A percentile compares a stretch with the other conserved stretches of the same genome.
phyloP scores from a whole-genome alignment of 2,113 vertebrate genomes.

The Oryzias curvinotus region DNA sequence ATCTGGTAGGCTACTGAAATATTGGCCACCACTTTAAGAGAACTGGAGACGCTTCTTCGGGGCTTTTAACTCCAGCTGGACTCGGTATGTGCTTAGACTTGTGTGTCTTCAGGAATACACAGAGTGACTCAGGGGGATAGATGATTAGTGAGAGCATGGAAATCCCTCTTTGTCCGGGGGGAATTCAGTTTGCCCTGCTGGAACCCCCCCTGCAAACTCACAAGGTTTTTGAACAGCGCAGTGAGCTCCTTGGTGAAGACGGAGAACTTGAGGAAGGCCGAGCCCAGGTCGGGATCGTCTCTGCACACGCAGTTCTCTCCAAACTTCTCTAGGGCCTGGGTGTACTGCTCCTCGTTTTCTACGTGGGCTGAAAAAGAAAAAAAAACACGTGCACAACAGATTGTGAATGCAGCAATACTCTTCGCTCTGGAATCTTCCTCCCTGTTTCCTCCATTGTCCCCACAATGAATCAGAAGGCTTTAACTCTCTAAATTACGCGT shows the following conservation, averaged over 20 bases:
- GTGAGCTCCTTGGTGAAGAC: slow-evolving; percentile 99
- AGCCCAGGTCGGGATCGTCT: slow-evolving; percentile 96
- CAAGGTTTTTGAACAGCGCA: slow-evolving; percentile 98
- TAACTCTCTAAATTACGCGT: too few relatives aligned
- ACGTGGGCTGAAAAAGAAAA: slow-evolving; percentile 84
- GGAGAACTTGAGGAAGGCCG: slow-evolving; percentile 96
- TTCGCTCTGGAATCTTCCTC: neutral
- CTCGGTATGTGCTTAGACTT: neutral
- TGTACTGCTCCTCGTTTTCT: slow-evolving; percentile 98
- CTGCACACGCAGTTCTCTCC: slow-evolving; percentile 97
- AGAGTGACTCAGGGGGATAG: slow-evolving; percentile 33
- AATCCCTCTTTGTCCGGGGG: slow-evolving; percentile 26
- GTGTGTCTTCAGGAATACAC: slow-evolving; percentile 24
- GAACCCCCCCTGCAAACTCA: slow-evolving; percentile 66
- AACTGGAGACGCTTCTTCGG: slow-evolving; percentile 27
- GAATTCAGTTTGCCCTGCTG: slow-evolving; percentile 15
- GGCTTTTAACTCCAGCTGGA: slow-evolving; percentile 35
- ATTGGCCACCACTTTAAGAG: slow-evolving; percentile 29
- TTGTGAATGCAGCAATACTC: neutral
- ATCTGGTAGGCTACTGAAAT: slow-evolving; percentile 25
- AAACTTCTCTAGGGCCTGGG: slow-evolving; percentile 97
- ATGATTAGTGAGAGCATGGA: slow-evolving; percentile 46
- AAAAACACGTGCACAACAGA: slow-evolving; percentile 17
- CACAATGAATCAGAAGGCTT: too few relatives aligned
- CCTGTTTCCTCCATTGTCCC: neutral